These are phyloP conservation scores for Strix aluco DNA, from an alignment of 2,113 vertebrate genomes.

Conservation along the genomic window DNA sequence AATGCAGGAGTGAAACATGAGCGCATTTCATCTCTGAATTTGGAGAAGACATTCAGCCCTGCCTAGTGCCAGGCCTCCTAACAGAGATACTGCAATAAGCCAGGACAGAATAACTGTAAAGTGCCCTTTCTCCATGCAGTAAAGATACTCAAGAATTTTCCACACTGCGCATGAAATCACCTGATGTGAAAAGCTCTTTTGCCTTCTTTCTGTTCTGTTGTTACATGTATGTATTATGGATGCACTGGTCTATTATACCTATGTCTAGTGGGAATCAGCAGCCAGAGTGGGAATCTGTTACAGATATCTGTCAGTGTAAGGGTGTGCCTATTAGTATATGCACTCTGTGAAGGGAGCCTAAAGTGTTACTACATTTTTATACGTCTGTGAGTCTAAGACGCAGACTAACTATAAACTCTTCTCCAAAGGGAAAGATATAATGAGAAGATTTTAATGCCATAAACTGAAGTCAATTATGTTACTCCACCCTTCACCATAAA, in stretches of 20 bases:
- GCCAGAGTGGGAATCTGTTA: neutral
- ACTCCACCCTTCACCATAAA: neutral
- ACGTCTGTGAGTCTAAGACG: neutral
- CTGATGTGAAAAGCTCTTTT: neutral
- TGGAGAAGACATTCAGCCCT: neutral
- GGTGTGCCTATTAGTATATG: neutral
- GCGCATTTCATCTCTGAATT: neutral
- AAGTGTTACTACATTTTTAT: neutral
- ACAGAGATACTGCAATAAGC: neutral
- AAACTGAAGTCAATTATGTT: neutral
- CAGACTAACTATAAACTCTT: slow-evolving; percentile 8
- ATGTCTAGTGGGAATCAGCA: neutral
- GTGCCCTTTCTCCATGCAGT: neutral
- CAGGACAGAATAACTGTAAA: neutral
- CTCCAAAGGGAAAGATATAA: slow-evolving; percentile 44
- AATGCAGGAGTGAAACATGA: neutral
- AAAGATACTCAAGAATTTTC: neutral
- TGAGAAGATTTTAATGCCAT: neutral
- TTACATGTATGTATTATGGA: accelerated
- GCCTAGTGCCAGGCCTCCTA: neutral
- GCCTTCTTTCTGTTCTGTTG: neutral
- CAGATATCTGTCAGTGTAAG: neutral
- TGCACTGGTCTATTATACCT: neutral
- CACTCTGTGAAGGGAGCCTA: neutral
- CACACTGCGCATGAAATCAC: neutral